Evolutionary conservation across 1,140 invertebrate species (phyloP).

Genomic region (Mamestra configurata): DNA sequence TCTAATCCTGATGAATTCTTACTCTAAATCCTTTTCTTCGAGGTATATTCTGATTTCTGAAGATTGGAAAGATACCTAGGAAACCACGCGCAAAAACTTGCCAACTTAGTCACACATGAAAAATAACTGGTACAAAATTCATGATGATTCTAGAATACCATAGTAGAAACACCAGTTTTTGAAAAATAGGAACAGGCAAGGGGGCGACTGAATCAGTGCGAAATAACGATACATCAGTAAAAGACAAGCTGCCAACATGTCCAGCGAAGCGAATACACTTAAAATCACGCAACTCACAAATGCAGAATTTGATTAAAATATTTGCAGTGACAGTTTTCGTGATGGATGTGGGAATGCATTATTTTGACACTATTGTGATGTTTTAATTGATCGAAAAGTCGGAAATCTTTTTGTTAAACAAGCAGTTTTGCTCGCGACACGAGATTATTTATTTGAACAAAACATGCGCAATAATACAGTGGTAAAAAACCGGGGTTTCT

Average conservation of each 20-base stretch:
- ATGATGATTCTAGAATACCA: not conserved
- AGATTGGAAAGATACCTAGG: too few species aligned
- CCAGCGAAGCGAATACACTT: slow-evolving; percentile 5
- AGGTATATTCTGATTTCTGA: too few species aligned
- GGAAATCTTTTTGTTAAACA: too few species aligned
- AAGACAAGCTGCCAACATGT: slow-evolving; percentile 21
- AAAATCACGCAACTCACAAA: slow-evolving; percentile 18
- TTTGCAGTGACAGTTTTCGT: slow-evolving; percentile 42
- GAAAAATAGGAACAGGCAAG: not conserved
- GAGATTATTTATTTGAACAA: too few species aligned
- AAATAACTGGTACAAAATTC: slow-evolving; percentile 4
- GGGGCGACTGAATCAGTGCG: not conserved
- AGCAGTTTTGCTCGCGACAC: too few species aligned
- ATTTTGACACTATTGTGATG: not conserved
- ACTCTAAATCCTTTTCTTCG: too few species aligned
- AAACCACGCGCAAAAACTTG: not conserved
- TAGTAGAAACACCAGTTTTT: not conserved
- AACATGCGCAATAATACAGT: too few species aligned
- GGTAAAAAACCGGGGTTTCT: too few species aligned
- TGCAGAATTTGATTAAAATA: slow-evolving; percentile 43
- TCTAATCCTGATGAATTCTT: too few species aligned
- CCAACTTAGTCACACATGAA: not conserved
- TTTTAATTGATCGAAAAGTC: too few species aligned
- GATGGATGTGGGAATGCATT: slow-evolving; percentile 32
- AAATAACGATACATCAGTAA: slow-evolving; percentile 36